Evolutionary conservation across 1,140 invertebrate species (phyloP).

Genomic region (Eueides isabella): DNA sequence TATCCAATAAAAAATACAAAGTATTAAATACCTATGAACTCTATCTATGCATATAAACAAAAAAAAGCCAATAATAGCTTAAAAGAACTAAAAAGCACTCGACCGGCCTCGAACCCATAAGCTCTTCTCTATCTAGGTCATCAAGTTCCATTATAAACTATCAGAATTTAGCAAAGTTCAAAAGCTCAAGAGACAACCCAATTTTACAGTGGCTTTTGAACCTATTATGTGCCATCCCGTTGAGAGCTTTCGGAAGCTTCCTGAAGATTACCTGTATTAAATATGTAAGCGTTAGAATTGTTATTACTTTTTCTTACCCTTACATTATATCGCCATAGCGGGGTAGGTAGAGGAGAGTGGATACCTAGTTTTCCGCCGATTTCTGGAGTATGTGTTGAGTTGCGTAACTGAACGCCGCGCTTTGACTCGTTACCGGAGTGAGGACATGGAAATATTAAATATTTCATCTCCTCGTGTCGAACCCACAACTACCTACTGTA

Average conservation of each 20-base stretch:
- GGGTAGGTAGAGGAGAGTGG: too few relatives aligned
- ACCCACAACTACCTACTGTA: too few relatives aligned
- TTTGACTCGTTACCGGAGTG: too few relatives aligned
- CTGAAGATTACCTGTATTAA: background rate
- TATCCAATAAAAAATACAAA: background rate
- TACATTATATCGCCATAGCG: too few relatives aligned
- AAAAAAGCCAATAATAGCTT: background rate
- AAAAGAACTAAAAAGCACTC: background rate
- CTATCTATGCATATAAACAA: background rate
- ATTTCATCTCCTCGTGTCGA: too few relatives aligned
- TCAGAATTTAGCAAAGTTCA: background rate
- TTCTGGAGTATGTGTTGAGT: too few relatives aligned
- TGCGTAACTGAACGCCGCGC: too few relatives aligned
- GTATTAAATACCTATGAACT: background rate
- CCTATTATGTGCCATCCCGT: conserved; percentile 22
- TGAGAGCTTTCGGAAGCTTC: conserved; percentile 15
- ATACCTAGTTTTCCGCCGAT: too few relatives aligned
- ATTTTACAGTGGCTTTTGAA: conserved; percentile 18
- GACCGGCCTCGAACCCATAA: conserved; percentile 6
- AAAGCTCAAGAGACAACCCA: conserved; percentile 17
- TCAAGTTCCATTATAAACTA: background rate
- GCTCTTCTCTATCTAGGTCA: background rate
- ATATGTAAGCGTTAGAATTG: background rate
- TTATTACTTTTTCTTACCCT: background rate
- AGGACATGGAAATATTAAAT: too few relatives aligned